phyloP scores from a whole-genome alignment of 1,140 invertebrate genomes.

The Achatina immaculata region DNA sequence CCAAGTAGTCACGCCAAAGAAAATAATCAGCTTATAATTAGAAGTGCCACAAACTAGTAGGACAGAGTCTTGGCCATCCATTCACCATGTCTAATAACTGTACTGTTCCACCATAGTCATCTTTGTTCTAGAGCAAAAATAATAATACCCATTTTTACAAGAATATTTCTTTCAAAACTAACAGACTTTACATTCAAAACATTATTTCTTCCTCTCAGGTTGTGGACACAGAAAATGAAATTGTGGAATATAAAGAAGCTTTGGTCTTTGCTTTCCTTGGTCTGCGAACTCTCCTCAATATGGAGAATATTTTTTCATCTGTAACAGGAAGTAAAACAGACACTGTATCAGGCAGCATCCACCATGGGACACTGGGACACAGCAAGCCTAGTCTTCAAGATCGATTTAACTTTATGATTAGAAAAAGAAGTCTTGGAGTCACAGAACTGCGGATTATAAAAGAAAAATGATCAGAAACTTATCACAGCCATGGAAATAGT shows the following conservation, averaged over 20 bases:
- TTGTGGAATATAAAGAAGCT: conserved; percentile 66
- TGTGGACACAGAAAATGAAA: conserved; percentile 56
- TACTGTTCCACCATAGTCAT: no score
- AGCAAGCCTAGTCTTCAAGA: conserved; percentile 20
- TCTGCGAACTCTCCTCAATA: conserved; percentile 57
- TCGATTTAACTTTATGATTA: conserved; percentile 25
- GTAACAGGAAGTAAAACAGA: conserved; percentile 57
- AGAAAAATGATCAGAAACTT: conserved; percentile 14
- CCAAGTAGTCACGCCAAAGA: no score
- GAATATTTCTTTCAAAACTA: no score
- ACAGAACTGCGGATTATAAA: conserved; percentile 24
- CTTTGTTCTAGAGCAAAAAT: no score
- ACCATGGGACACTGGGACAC: conserved; percentile 40
- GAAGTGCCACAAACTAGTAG: no score
- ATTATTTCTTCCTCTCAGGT: conserved; percentile 3
- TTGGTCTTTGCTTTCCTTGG: conserved; percentile 65
- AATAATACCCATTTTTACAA: no score
- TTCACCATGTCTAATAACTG: no score
- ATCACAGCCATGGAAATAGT: no score
- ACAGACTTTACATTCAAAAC: no score
- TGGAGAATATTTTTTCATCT: conserved; percentile 55
- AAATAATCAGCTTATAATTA: no score
- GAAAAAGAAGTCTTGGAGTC: conserved; percentile 15
- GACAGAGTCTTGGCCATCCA: no score
- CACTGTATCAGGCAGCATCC: conserved; percentile 64